phyloP scores from a whole-genome alignment of 2,888 invertebrate genomes.

The Eustalomyia histrio region DNA sequence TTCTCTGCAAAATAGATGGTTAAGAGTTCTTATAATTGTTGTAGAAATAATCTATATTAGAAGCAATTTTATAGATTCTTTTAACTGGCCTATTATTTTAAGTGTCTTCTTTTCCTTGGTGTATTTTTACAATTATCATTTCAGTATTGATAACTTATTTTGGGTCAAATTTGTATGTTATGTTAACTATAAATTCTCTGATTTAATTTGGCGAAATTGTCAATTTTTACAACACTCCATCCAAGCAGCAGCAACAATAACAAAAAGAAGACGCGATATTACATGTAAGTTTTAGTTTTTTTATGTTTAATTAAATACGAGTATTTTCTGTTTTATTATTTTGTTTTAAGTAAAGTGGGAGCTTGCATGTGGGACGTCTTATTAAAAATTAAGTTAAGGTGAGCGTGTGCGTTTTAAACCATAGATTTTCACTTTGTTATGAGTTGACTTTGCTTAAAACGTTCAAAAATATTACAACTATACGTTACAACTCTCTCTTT shows the following conservation, averaged over 20 bases:
- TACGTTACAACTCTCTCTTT: conserved; percentile 47
- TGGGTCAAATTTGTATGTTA: too few species aligned
- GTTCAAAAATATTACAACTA: background rate
- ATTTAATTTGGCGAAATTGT: conserved; percentile 42
- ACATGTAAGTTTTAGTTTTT: conserved; percentile 26
- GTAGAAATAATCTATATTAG: too few species aligned
- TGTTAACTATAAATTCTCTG: conserved; percentile 33
- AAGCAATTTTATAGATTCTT: too few species aligned
- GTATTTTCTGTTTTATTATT: conserved; percentile 14
- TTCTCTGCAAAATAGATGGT: too few species aligned
- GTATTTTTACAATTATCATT: too few species aligned
- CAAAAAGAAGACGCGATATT: background rate
- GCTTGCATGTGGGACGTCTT: conserved; percentile 55
- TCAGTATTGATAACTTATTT: too few species aligned
- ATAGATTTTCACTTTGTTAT: conserved; percentile 65
- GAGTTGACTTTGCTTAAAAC: conserved; percentile 33
- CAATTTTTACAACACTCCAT: conserved; percentile 39
- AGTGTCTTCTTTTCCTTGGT: background rate
- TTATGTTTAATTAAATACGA: background rate
- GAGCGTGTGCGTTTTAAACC: conserved; percentile 50
- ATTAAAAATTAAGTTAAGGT: conserved; percentile 19
- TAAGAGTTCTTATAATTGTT: too few species aligned
- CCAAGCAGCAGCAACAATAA: background rate
- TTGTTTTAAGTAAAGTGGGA: conserved; percentile 38
- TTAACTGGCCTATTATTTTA: conserved; percentile 4